A percentile compares a stretch with the other conserved stretches of the same genome.
Conservation (phyloP, 2,113 vertebrate species). For the Centropus bengalensis region DNA sequence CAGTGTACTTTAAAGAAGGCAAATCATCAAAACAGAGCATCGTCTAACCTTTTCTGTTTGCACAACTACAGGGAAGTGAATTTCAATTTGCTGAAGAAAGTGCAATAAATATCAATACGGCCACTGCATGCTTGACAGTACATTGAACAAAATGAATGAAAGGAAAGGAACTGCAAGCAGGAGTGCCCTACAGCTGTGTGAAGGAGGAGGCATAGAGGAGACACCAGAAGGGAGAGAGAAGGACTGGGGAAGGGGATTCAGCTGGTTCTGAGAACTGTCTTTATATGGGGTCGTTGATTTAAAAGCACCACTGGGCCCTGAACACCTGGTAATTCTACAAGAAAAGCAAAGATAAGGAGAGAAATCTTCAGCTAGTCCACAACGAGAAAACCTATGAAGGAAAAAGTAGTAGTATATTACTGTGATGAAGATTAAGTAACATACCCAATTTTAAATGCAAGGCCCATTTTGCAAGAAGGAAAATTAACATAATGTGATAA, state of each 20-base stretch:
- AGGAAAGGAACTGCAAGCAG: background rate
- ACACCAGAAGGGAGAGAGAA: background rate
- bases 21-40: background rate
- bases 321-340: background rate
- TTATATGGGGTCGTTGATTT: background rate
- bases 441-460: background rate
- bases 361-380: background rate
- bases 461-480: background rate
- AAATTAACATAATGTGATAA: conserved; percentile 42
- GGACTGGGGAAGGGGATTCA: background rate
- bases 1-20: background rate
- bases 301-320: background rate
- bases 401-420: background rate
- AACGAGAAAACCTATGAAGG: background rate
- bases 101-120: background rate
- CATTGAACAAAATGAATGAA: background rate
- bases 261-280: background rate
- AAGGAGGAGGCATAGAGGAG: background rate
- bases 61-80: background rate
- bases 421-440: conserved; percentile 50
- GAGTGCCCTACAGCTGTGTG: background rate
- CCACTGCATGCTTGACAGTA: background rate
- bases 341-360: background rate
- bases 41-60: background rate
- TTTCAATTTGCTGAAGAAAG: background rate